phyloP scores from a whole-genome alignment of 2,888 invertebrate genomes.

The Standfussiana lucernea region DNA sequence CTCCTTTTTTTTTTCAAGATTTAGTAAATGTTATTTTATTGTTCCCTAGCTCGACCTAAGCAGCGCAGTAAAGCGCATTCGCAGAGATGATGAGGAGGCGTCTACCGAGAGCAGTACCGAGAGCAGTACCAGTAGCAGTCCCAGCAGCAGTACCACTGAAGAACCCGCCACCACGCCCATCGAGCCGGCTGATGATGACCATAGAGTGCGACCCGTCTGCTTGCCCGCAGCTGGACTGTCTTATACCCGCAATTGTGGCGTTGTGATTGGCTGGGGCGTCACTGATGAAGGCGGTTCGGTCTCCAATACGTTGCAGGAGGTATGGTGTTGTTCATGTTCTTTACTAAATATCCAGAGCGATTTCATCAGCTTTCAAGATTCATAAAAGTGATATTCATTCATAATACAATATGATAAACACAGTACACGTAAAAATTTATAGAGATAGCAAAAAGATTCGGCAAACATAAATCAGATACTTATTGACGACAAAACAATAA shows the following conservation, averaged over 20 bases:
- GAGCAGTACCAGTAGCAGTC: not conserved
- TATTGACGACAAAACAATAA: not conserved
- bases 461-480: not conserved
- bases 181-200: slow-evolving; percentile 74
- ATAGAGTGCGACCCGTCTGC: slow-evolving; percentile 94
- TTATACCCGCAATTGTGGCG: slow-evolving; percentile 88
- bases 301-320: slow-evolving; percentile 93
- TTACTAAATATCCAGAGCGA: not conserved
- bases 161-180: slow-evolving; percentile 24
- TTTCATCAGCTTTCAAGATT: not conserved
- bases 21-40: not conserved
- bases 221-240: slow-evolving; percentile 92
- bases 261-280: slow-evolving; percentile 96
- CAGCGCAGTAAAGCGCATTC: slow-evolving; percentile 80
- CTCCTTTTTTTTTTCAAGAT: not conserved
- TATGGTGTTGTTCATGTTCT: slow-evolving; percentile 73
- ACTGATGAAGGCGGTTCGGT: slow-evolving; percentile 93
- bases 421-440: not conserved
- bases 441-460: not conserved
- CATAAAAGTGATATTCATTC: not conserved
- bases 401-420: not conserved
- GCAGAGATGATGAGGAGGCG: slow-evolving; percentile 58
- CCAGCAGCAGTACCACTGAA: slow-evolving; percentile 20
- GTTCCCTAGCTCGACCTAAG: slow-evolving; percentile 81
- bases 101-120: slow-evolving; percentile 4